Percentiles rank a stretch among this genome's conserved stretches.
phyloP scores from a whole-genome alignment of 2,113 vertebrate genomes.

The Speoplatyrhinus poulsoni region DNA sequence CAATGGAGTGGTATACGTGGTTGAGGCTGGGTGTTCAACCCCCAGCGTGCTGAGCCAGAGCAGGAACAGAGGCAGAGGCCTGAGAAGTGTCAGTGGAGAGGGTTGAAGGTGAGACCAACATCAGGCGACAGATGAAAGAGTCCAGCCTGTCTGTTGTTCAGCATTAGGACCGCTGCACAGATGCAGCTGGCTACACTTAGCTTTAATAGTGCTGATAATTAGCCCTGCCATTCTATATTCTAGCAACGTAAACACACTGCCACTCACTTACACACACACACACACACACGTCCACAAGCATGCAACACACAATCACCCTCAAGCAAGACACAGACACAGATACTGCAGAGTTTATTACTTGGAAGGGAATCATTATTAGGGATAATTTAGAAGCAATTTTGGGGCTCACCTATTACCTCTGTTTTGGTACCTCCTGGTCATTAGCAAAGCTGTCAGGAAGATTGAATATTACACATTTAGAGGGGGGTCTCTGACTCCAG shows the following conservation, averaged over 20 bases:
- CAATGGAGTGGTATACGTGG: neutral
- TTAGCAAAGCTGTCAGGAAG: conserved; percentile 81
- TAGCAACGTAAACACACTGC: conserved; percentile 76
- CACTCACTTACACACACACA: conserved; percentile 17
- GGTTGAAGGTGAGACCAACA: conserved; percentile 63
- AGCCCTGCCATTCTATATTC: conserved; percentile 73
- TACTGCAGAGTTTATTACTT: conserved; percentile 65
- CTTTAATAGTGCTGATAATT: conserved; percentile 80
- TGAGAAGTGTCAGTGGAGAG: conserved; percentile 9
- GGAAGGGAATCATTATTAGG: conserved; percentile 76
- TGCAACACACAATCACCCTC: neutral
- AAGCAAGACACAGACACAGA: neutral
- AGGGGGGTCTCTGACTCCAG: conserved; percentile 71
- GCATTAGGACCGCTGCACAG: conserved; percentile 65
- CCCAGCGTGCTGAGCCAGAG: conserved; percentile 13
- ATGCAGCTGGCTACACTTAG: conserved; percentile 80
- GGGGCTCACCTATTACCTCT: conserved; percentile 79
- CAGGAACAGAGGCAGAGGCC: conserved; percentile 3
- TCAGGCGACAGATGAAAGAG: conserved; percentile 72
- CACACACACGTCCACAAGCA: conserved; percentile 5
- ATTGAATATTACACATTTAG: conserved; percentile 79
- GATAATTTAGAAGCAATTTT: conserved; percentile 82
- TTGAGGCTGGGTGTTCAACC: conserved; percentile 18
- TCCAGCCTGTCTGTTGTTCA: conserved; percentile 70
- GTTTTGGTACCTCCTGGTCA: conserved; percentile 81